Conservation (phyloP, 30 jellyfish, hydroid and myxozoan species). For the Chrysaora quinquecirrha region DNA sequence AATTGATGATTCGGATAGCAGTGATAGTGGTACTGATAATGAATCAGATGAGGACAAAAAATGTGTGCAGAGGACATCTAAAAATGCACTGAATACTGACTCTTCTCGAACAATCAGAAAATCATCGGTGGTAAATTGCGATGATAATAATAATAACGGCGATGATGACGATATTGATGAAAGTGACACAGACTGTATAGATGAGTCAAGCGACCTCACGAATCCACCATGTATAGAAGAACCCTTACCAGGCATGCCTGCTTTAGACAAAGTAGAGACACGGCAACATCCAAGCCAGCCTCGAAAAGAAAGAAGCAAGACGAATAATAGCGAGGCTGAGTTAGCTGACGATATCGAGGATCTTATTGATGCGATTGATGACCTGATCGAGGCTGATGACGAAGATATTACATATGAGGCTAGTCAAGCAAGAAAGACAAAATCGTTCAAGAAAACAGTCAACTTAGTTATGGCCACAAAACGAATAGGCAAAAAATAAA, state of each 20-base stretch:
- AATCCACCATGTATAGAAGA: background rate
- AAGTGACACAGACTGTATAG: background rate
- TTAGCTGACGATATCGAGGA: slow-evolving; percentile 51
- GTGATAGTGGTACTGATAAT: slow-evolving; percentile 1
- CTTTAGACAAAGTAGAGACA: slow-evolving; percentile 21
- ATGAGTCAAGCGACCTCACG: background rate
- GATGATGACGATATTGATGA: slow-evolving; percentile 17
- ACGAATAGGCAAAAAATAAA: background rate
- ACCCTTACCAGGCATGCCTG: slow-evolving; percentile 70
- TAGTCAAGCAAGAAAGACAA: slow-evolving; percentile 16
- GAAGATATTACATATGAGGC: slow-evolving; percentile 52
- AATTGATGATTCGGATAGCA: background rate
- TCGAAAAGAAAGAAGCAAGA: background rate
- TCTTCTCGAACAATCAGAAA: background rate
- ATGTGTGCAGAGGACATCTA: background rate
- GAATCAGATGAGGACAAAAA: slow-evolving; percentile 8
- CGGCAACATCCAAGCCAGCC: background rate
- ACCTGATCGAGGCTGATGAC: slow-evolving; percentile 66
- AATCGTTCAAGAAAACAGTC: slow-evolving; percentile 17
- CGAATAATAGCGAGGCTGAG: slow-evolving; percentile 10
- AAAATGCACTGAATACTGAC: background rate
- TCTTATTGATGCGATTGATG: slow-evolving; percentile 57
- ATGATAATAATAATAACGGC: background rate
- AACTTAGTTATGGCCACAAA: slow-evolving; percentile 12
- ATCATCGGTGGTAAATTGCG: background rate